These are phyloP conservation scores for Oligia strigilis DNA, from an alignment of 2,888 invertebrate species.

Conservation along the genomic window DNA sequence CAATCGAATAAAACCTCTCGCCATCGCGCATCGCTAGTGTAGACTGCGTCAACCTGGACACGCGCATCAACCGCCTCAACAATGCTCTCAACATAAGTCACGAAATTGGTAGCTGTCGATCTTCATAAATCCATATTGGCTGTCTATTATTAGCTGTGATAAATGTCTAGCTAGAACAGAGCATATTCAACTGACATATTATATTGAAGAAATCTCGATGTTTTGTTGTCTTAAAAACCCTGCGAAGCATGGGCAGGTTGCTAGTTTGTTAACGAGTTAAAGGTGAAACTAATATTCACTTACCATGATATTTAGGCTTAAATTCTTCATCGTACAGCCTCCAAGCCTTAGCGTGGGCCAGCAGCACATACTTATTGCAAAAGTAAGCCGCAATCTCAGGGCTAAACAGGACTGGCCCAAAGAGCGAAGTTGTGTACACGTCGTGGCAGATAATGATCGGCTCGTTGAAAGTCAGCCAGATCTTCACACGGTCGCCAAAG, in stretches of 20 bases:
- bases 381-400: conserved; percentile 89
- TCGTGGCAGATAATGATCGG: conserved; percentile 86
- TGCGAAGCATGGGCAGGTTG: too few relatives aligned
- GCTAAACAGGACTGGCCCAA: conserved; percentile 77
- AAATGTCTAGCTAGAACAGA: too few relatives aligned
- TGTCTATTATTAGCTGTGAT: too few relatives aligned
- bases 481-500: conserved; percentile 91
- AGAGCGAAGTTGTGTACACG: conserved; percentile 80
- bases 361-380: conserved; percentile 92
- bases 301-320: conserved; percentile 71
- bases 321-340: conserved; percentile 91
- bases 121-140: too few relatives aligned
- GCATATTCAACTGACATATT: too few relatives aligned
- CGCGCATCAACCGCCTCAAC: too few relatives aligned
- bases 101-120: too few relatives aligned
- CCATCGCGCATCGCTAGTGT: not conserved
- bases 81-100: too few relatives aligned
- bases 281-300: not conserved
- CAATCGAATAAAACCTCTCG: too few relatives aligned
- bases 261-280: not conserved
- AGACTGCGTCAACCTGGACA: too few relatives aligned
- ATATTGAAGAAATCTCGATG: too few relatives aligned
- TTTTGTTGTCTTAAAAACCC: too few relatives aligned
- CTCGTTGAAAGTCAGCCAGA: conserved; percentile 94
- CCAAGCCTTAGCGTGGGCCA: conserved; percentile 92